Evolutionary conservation across 2,113 vertebrate species (phyloP), one percentile per base, ranked within the genome.

Genomic region (Hystrix brachyura): DNA sequence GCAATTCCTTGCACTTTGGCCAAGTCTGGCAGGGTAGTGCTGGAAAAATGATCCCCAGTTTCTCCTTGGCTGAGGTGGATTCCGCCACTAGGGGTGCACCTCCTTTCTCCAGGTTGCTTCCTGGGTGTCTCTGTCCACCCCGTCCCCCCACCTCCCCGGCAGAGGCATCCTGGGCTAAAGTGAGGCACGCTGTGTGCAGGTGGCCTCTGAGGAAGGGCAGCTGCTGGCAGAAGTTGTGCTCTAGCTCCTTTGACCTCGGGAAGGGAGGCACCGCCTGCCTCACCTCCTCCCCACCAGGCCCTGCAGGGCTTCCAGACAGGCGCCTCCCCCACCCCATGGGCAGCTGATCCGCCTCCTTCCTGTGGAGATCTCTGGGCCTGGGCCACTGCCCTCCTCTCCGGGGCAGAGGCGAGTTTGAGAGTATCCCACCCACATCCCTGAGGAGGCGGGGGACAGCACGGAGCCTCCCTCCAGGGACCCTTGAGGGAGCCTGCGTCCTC

Each of bases 361-460:
- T 5, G 10, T 0, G 51, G 21, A 2, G n/a, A 3, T 27, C 43
- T 60, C 43, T 34, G 34, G 14, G 62, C 0, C 5, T 4, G 10
- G 3, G 17, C 51, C 18, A 27, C 69, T 71, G 32, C 5, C 3
- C 5, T 48, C 13, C 62, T 74, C 8, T 27, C 51, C 2, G 29
- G 32, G 13, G 32, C 62, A 51, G 1, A 6, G 0, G 1, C 12
- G 43, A 27, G 23, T 21, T 29, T 57, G 46, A 46, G 19, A 62
- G 57, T 55, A n/a, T 72, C 69, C 11, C 55, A 86, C 43, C 25
- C 55, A n/a, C 14, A 71, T 43, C 27, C 5, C 7, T 43, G 43
- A 18, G 19, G 38, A 21, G 12, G 5, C 53, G 18, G 2, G 21
- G 82, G 19, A 25, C 59, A 21, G n/a, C 25, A 11, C 18, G 0